phyloP scores from a whole-genome alignment of 2,888 invertebrate genomes.

The Eilema sororculum region DNA sequence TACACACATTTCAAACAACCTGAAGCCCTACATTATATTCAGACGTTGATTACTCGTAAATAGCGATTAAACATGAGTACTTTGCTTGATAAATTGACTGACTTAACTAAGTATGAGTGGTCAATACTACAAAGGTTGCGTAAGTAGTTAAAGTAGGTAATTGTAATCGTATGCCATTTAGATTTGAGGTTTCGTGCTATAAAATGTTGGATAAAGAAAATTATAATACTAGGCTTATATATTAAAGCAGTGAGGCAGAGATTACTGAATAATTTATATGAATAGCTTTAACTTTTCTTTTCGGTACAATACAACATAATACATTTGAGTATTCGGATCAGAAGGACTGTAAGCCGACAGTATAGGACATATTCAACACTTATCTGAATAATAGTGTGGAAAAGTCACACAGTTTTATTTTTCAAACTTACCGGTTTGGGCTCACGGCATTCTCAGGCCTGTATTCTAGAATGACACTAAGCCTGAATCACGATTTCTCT shows the following conservation, averaged over 20 bases:
- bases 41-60: not conserved
- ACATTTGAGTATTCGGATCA: too few relatives aligned
- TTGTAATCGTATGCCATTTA: not conserved
- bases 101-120: not conserved
- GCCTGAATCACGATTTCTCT: too few relatives aligned
- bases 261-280: not conserved
- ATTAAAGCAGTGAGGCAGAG: not conserved
- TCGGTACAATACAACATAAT: not conserved
- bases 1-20: not conserved
- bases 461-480: too few relatives aligned
- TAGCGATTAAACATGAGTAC: not conserved
- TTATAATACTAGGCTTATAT: not conserved
- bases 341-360: too few relatives aligned
- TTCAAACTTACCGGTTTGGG: too few relatives aligned
- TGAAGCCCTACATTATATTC: not conserved
- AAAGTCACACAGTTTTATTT: too few relatives aligned
- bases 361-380: too few relatives aligned
- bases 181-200: not conserved
- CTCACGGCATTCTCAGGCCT: too few relatives aligned
- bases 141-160: not conserved
- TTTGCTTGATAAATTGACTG: constrained; percentile 4
- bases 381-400: too few relatives aligned
- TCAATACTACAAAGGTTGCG: not conserved
- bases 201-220: not conserved
- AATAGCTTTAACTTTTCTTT: too few relatives aligned